Evolutionary conservation across 2,888 invertebrate species (phyloP), one percentile per base, ranked within the genome.

Genomic region (Pachymerium ferrugineum): DNA sequence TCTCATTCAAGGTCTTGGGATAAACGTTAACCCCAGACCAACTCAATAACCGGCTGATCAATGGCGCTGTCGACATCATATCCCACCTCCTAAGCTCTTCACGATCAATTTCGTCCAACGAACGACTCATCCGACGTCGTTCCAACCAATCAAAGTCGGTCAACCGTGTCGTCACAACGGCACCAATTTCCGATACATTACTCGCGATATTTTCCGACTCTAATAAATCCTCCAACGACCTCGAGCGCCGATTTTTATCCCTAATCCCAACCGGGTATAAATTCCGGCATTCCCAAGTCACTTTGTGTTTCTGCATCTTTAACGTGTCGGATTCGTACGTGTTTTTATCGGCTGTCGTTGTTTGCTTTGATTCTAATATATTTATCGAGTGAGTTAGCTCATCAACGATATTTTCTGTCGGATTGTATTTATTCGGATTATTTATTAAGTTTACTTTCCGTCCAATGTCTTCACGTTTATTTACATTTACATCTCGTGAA

Each of bases 11-110:
- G 35, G 22, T 16, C 29, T 68, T 67, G 10, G 73, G 62, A 72
- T 54, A 28, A 25, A 62, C 62, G 25, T 62, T 25, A 10, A 25
- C 62, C 0, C 62, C 62, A 14, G 62, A 62, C 62, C 62, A 62
- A 28, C 62, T 62, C 62, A 62, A 62, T 1, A 62, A 10, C 28
- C 62, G 10, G 10, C 47, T 30, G 12, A 67, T 29, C 19, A 79
- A 75, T 3, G 89, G 85, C 77, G 88, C 92, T 85, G 92, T 92
- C 75, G 93, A 93, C 89, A 93, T 88, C 79, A 92, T 87, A 84
- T 93, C 93, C 93, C 93, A 93, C 81, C 93, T 93, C 73, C 93
- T 87, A 78, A 93, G 86, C 78, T 90, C 92, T 84, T 93, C 93
- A 79, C 93, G 88, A 84, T 93, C 93, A 79, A 92, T 30, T 33